These are phyloP conservation scores for Cisticola juncidis DNA, from an alignment of 2,113 vertebrate genomes.

Conservation along the genomic window DNA sequence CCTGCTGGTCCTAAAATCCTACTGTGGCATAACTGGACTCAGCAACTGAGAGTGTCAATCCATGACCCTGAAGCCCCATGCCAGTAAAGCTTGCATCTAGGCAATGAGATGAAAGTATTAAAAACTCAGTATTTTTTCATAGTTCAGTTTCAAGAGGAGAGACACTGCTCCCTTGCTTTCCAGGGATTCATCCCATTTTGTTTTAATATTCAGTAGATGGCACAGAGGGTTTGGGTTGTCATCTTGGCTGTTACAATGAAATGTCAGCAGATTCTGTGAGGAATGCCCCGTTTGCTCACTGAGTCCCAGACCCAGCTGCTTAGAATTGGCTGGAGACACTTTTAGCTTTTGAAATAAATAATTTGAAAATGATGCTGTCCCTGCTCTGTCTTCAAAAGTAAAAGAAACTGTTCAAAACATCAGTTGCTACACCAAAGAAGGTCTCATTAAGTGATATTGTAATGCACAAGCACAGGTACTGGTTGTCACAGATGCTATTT, in stretches of 20 bases:
- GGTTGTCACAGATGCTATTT: constrained; percentile 46
- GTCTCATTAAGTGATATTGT: constrained; percentile 66
- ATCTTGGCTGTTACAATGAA: not conserved
- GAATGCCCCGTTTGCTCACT: not conserved
- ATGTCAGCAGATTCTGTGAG: not conserved
- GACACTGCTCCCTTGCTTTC: not conserved
- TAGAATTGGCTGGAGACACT: not conserved
- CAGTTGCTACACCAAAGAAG: constrained; percentile 41
- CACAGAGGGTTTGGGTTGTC: not conserved
- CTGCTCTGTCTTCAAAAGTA: constrained; percentile 36
- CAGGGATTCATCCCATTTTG: not conserved
- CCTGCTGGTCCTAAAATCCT: not conserved
- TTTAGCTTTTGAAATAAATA: constrained; percentile 63
- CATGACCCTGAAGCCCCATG: not conserved
- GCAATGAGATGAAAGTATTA: not conserved
- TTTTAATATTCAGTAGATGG: constrained; percentile 5
- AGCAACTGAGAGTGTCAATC: not conserved
- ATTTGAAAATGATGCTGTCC: constrained; percentile 49
- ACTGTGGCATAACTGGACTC: not conserved
- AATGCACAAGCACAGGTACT: constrained; percentile 66
- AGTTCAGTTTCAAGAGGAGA: not conserved
- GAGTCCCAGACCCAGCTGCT: not conserved
- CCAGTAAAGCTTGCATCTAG: not conserved
- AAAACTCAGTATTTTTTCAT: not conserved
- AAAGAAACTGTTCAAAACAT: constrained; percentile 56